Evolutionary conservation across 2,888 invertebrate species (phyloP).

Genomic region (Atethmia centrago): DNA sequence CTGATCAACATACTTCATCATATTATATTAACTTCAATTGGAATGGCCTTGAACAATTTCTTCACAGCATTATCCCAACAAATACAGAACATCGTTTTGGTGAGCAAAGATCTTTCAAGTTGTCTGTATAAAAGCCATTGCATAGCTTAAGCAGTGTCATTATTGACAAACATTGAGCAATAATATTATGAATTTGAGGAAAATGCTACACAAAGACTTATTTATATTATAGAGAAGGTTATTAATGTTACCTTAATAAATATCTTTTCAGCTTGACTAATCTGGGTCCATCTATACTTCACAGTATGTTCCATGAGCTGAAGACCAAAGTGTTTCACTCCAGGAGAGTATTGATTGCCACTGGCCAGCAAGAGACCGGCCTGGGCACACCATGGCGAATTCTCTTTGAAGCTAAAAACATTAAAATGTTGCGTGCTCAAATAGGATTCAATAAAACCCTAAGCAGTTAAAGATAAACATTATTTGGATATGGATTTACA

Average conservation of each 20-base stretch:
- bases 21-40: neutral
- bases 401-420: slow-evolving; percentile 93
- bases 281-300: slow-evolving; percentile 97
- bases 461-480: neutral
- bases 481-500: neutral
- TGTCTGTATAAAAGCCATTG: neutral
- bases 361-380: slow-evolving; percentile 95
- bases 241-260: slow-evolving; percentile 93
- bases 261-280: slow-evolving; percentile 96
- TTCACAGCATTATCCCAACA: neutral
- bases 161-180: slow-evolving; percentile 37
- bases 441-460: neutral
- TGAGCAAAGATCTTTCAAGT: neutral
- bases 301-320: slow-evolving; percentile 98
- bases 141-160: neutral
- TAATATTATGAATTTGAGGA: slow-evolving; percentile 16
- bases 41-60: neutral
- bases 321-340: slow-evolving; percentile 97
- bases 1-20: slow-evolving; percentile 8
- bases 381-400: slow-evolving; percentile 96
- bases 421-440: neutral
- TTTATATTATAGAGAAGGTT: too few species aligned
- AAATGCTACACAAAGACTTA: slow-evolving; percentile 9
- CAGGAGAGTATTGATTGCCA: slow-evolving; percentile 93
- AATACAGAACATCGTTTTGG: neutral